These are phyloP conservation scores for Propithecus coquereli DNA, from an alignment of 2,113 vertebrate species.

Conservation along the genomic window DNA sequence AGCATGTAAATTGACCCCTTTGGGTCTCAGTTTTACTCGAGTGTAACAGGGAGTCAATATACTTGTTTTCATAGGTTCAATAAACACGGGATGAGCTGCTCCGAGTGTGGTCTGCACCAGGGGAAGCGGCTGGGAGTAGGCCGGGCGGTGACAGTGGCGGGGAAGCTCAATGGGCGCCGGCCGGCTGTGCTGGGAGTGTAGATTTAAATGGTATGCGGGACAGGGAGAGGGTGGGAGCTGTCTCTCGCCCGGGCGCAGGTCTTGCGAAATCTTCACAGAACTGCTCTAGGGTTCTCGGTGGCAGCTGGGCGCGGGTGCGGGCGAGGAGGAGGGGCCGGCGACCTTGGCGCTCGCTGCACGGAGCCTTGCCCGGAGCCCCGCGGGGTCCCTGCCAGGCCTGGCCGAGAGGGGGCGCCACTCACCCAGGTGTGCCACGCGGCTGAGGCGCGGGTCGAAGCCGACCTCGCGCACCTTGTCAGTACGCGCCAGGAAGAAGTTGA, in stretches of 20 bases:
- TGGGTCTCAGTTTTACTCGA: neutral
- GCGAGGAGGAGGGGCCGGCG: fast-evolving
- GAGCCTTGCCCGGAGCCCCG: neutral
- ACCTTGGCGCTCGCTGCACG: fast-evolving
- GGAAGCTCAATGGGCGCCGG: neutral
- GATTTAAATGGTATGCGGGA: neutral
- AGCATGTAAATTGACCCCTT: neutral
- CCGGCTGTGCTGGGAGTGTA: neutral
- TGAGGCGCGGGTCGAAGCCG: slow-evolving; percentile 90
- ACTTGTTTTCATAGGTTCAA: neutral
- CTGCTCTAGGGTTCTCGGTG: neutral
- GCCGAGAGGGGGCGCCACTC: slow-evolving; percentile 64
- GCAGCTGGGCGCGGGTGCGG: neutral
- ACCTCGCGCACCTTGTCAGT: slow-evolving; percentile 89
- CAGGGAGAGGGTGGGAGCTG: neutral
- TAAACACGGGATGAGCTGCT: neutral
- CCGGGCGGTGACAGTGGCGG: neutral
- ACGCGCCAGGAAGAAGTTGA: slow-evolving; percentile 94
- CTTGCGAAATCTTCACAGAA: neutral
- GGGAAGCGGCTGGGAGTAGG: neutral
- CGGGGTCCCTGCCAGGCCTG: neutral
- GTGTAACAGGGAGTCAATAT: neutral
- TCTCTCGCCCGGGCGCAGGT: neutral
- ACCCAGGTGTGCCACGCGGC: slow-evolving; percentile 89
- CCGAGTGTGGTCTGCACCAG: neutral